These are phyloP conservation scores for Trissolcus brochymenae DNA, from an alignment of 2,888 invertebrate species.

Conservation along the genomic window DNA sequence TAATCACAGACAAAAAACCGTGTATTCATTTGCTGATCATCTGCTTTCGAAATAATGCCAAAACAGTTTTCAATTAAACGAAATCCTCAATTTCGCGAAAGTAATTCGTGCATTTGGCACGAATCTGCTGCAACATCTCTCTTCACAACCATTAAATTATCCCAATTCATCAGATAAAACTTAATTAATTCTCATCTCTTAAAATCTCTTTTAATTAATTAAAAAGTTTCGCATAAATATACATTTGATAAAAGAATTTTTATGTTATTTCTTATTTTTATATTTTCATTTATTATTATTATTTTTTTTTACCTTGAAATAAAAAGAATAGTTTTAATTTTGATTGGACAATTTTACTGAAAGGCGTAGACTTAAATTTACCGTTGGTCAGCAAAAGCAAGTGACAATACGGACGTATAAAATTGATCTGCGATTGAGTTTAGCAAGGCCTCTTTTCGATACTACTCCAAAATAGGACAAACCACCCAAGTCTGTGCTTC, in stretches of 20 bases:
- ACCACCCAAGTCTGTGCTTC: constrained; percentile 17
- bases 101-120: constrained; percentile 34
- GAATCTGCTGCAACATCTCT: constrained; percentile 13
- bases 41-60: constrained; percentile 7
- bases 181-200: constrained; percentile 43
- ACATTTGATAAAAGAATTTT: constrained; percentile 10
- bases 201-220: constrained; percentile 34
- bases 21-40: background rate
- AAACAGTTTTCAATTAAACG: constrained; percentile 32
- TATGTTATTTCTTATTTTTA: background rate
- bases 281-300: background rate
- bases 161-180: constrained; percentile 35
- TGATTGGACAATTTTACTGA: no score
- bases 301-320: no score
- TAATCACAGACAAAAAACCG: background rate
- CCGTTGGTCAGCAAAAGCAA: constrained; percentile 21
- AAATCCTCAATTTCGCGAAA: constrained; percentile 23
- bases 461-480: constrained; percentile 43
- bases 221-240: background rate
- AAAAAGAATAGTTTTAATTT: no score
- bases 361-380: no score
- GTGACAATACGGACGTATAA: constrained; percentile 29
- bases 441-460: constrained; percentile 38
- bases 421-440: constrained; percentile 40
- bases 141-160: constrained; percentile 33